Evolutionary conservation across 2,113 vertebrate genomes (phyloP).

Genomic region (Python bivittatus): DNA sequence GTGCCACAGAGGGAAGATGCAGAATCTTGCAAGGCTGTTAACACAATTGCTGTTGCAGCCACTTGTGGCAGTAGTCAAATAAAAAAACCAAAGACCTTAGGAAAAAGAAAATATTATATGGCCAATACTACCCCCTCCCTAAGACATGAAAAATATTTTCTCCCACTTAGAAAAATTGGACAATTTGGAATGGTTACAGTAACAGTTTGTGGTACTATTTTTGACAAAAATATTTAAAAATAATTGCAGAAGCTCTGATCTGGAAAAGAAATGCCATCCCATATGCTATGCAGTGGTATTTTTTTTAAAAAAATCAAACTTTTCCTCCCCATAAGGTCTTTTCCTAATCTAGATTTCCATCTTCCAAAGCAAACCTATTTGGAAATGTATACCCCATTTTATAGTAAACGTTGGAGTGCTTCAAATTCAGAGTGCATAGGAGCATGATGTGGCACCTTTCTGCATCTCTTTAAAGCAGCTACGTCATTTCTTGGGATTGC

Average conservation of each 20-base stretch:
- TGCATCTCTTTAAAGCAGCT: not conserved
- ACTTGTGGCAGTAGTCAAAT: not conserved
- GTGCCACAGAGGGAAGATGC: not conserved
- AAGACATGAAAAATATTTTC: not conserved
- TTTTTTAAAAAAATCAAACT: not conserved
- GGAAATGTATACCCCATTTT: not conserved
- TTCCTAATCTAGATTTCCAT: not conserved
- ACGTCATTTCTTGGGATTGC: not conserved
- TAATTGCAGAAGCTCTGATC: not conserved
- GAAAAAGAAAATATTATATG: not conserved
- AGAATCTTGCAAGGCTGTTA: not conserved
- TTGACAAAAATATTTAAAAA: not conserved
- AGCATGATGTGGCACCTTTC: not conserved
- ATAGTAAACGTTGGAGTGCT: not conserved
- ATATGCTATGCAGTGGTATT: not conserved
- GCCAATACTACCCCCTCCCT: not conserved
- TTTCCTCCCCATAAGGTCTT: not conserved
- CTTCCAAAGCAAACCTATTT: not conserved
- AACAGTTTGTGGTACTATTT: not conserved
- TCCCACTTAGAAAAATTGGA: not conserved
- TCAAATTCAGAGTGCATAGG: not conserved
- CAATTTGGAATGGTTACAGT: not conserved
- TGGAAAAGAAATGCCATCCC: not conserved
- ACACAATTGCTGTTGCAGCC: not conserved
- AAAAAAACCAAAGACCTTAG: not conserved